A percentile compares a stretch with the other conserved stretches of the same genome.
These are phyloP conservation scores for Dichetophora obliterata DNA, from an alignment of 2,888 invertebrate genomes.

Conservation along the genomic window DNA sequence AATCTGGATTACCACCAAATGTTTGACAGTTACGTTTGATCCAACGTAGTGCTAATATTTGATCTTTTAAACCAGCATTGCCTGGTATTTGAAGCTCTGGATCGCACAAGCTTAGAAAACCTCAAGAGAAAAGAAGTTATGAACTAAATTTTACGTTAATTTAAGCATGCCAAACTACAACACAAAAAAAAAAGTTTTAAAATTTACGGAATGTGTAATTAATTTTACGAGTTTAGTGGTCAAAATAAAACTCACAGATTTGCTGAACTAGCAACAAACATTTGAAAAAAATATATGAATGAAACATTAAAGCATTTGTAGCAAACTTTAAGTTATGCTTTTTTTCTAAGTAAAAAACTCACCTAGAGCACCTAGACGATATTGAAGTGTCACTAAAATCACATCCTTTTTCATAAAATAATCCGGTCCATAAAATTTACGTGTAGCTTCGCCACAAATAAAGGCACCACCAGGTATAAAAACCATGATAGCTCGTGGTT, in stretches of 20 bases:
- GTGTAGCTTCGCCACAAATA: slow-evolving; percentile 61
- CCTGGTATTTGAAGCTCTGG: slow-evolving; percentile 67
- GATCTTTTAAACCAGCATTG: slow-evolving; percentile 70
- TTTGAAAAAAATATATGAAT: no score
- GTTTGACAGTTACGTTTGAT: slow-evolving; percentile 66
- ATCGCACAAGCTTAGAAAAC: slow-evolving; percentile 68
- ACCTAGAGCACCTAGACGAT: slow-evolving; percentile 68
- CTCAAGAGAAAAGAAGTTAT: slow-evolving; percentile 51
- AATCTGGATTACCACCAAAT: slow-evolving; percentile 70
- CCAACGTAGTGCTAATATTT: slow-evolving; percentile 69
- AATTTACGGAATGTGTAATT: no score
- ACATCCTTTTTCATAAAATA: slow-evolving; percentile 67
- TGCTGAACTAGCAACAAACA: no score
- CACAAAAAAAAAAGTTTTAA: no score
- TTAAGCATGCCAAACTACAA: no score
- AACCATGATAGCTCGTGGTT: slow-evolving; percentile 64
- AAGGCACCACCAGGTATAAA: slow-evolving; percentile 70
- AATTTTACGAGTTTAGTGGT: no score
- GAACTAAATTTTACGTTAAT: no score
- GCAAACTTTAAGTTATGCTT: no score
- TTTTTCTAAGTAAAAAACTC: no score
- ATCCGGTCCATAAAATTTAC: slow-evolving; percentile 62
- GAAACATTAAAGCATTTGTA: no score
- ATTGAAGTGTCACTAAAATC: slow-evolving; percentile 67
- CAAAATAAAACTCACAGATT: no score